Conservation (phyloP, 2,113 vertebrate genomes). For the Diphyllodes magnificus region DNA sequence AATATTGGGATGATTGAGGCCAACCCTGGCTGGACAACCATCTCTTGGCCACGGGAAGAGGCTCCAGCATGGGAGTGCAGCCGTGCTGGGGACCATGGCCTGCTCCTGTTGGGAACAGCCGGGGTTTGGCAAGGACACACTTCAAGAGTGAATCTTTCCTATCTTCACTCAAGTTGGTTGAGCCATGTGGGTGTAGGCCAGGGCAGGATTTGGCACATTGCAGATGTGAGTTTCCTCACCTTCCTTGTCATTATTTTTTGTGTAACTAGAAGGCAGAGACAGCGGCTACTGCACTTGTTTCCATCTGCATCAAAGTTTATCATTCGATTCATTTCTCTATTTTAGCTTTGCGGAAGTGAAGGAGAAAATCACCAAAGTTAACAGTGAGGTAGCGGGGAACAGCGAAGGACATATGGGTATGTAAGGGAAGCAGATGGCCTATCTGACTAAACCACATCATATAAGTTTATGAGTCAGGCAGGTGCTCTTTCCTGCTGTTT, state of each 20-base stretch:
- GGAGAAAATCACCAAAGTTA: conserved; percentile 17
- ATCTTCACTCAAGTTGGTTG: not conserved
- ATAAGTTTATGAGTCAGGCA: conserved; percentile 68
- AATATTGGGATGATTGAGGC: not conserved
- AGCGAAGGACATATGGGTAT: conserved; percentile 59
- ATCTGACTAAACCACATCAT: conserved; percentile 44
- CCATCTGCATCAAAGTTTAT: conserved; percentile 15
- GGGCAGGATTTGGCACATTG: conserved; percentile 8
- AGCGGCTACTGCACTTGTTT: not conserved
- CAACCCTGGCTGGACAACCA: not conserved
- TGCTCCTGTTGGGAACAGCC: not conserved
- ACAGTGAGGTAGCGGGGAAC: not conserved
- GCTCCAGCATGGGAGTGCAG: accelerated
- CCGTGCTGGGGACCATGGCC: accelerated
- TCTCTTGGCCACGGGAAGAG: accelerated
- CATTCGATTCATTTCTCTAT: not conserved
- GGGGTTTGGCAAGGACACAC: not conserved
- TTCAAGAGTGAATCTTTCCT: not conserved
- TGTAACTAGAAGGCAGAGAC: not conserved
- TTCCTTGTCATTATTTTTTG: not conserved
- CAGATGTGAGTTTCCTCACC: not conserved
- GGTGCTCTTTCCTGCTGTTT: conserved; percentile 73
- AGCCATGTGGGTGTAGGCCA: not conserved
- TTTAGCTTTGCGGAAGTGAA: not conserved
- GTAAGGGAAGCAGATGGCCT: conserved; percentile 67